A percentile compares a stretch with the other conserved stretches of the same genome.
These are phyloP conservation scores for Hydropsyche tenuis DNA, from an alignment of 1,140 invertebrate genomes.

Conservation along the genomic window DNA sequence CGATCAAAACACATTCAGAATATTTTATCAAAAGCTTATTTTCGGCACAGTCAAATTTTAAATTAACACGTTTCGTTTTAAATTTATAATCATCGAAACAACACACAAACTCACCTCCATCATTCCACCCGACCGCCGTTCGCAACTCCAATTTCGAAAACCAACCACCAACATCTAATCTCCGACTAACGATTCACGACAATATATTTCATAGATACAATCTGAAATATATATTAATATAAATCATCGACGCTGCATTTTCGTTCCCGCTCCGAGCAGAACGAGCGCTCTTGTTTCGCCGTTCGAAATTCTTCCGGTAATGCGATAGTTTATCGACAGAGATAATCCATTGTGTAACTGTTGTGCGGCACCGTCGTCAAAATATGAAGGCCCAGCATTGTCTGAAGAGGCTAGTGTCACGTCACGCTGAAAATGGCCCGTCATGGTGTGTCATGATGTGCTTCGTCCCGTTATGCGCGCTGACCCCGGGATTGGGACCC, in stretches of 20 bases:
- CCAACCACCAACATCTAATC: no score
- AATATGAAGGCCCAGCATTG: slow-evolving; percentile 38
- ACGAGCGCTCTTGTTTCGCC: slow-evolving; percentile 22
- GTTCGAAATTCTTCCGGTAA: slow-evolving; percentile 34
- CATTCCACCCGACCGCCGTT: no score
- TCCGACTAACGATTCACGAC: not conserved
- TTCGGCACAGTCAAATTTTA: no score
- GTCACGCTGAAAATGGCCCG: slow-evolving; percentile 38
- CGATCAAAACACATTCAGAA: no score
- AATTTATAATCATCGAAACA: no score
- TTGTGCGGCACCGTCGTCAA: slow-evolving; percentile 34
- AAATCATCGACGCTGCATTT: no score
- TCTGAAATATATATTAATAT: no score
- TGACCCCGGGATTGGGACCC: slow-evolving; percentile 37
- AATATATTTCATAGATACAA: not conserved
- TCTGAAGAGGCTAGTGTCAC: slow-evolving; percentile 34
- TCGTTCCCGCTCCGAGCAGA: not conserved
- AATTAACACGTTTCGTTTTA: no score
- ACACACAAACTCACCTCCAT: no score
- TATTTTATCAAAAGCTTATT: no score
- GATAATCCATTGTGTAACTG: slow-evolving; percentile 40
- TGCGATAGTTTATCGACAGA: slow-evolving; percentile 39
- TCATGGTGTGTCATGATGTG: slow-evolving; percentile 26
- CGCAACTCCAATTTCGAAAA: no score
- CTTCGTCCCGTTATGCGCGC: slow-evolving; percentile 31